phyloP scores from a whole-genome alignment of 1,140 invertebrate genomes.

The Lepidurus couesii region DNA sequence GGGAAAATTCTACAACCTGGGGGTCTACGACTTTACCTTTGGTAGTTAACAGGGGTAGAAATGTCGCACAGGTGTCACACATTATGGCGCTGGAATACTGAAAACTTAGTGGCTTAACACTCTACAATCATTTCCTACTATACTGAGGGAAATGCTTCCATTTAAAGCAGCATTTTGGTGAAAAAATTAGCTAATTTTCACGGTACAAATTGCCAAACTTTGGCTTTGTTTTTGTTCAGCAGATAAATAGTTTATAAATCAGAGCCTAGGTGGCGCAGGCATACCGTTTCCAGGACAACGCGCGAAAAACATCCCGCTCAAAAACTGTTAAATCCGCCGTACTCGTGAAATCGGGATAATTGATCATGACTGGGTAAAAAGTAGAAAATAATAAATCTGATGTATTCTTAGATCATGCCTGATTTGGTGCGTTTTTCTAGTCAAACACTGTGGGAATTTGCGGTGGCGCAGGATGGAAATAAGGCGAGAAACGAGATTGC shows the following conservation, averaged over 20 bases:
- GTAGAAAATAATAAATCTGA: too few species aligned
- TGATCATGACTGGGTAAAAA: too few species aligned
- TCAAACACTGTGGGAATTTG: slow-evolving; percentile 8
- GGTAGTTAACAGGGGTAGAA: not conserved
- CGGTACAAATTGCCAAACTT: too few species aligned
- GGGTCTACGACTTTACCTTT: slow-evolving; percentile 1
- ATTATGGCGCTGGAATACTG: not conserved
- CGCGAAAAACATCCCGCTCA: too few species aligned
- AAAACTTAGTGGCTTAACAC: not conserved
- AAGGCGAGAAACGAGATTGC: not conserved
- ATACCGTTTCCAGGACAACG: too few species aligned
- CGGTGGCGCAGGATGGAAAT: not conserved
- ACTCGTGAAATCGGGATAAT: too few species aligned
- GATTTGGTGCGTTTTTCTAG: not conserved
- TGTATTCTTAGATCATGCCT: too few species aligned
- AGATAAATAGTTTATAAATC: too few species aligned
- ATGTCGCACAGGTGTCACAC: slow-evolving; percentile 7
- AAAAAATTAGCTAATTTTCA: not conserved
- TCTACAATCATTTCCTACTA: not conserved
- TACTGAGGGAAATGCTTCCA: not conserved
- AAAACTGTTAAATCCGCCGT: too few species aligned
- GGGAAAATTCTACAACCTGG: not conserved
- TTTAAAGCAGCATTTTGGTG: not conserved
- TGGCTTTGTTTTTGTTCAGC: too few species aligned
- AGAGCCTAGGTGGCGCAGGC: too few species aligned